A percentile compares a stretch with the other conserved stretches of the same genome.
phyloP scores from a whole-genome alignment of 2,888 invertebrate genomes.

The Cephalotes varians region DNA sequence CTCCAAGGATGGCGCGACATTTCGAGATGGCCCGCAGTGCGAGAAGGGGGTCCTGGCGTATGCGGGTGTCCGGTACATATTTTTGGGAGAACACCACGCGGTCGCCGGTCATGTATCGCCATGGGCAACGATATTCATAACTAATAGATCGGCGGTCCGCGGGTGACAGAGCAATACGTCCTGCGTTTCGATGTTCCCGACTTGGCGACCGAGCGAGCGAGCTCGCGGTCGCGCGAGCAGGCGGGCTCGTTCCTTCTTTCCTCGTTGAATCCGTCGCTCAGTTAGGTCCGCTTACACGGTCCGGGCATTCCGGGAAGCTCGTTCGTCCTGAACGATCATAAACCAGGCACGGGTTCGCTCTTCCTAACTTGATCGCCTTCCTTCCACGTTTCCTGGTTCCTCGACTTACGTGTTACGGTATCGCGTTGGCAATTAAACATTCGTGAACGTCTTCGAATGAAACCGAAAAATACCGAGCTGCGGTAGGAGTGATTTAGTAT shows the following conservation, averaged over 20 bases:
- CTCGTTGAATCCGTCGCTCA: conserved; percentile 77
- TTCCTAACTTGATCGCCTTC: conserved; percentile 62
- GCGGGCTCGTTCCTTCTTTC: conserved; percentile 77
- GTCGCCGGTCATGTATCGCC: conserved; percentile 83
- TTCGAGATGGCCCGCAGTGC: conserved; percentile 35
- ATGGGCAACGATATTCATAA: conserved; percentile 85
- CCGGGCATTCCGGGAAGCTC: conserved; percentile 81
- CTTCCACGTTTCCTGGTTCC: conserved; percentile 57
- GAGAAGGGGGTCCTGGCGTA: conserved; percentile 49
- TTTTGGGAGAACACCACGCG: conserved; percentile 80
- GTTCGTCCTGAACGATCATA: conserved; percentile 65
- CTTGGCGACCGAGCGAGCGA: conserved; percentile 65
- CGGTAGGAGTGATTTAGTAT: neutral
- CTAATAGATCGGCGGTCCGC: conserved; percentile 84
- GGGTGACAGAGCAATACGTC: conserved; percentile 85
- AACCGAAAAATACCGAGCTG: neutral
- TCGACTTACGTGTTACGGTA: conserved; percentile 38
- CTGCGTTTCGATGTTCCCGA: conserved; percentile 82
- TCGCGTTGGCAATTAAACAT: conserved; percentile 10
- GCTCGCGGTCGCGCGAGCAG: conserved; percentile 74
- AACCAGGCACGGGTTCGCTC: conserved; percentile 63
- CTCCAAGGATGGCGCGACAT: conserved; percentile 30
- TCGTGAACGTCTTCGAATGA: neutral
- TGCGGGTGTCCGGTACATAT: conserved; percentile 79
- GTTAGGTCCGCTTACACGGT: conserved; percentile 76